phyloP scores from a whole-genome alignment of 2,797 vertebrate genomes.

The Cynopterus sphinx region DNA sequence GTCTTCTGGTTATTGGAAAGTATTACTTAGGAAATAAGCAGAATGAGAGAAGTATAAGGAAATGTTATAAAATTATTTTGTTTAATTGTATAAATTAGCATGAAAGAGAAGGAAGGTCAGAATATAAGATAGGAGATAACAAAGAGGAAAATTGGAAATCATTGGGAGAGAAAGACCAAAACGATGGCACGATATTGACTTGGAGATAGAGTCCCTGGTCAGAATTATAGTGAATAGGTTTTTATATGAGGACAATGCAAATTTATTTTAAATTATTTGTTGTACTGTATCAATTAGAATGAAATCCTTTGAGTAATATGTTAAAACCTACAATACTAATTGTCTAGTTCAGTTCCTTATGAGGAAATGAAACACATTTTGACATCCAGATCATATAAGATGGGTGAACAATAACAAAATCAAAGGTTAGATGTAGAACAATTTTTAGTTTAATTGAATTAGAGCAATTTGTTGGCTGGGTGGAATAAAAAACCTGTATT shows the following conservation, averaged over 20 bases:
- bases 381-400: not conserved
- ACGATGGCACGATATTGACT: not conserved
- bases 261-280: not conserved
- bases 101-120: not conserved
- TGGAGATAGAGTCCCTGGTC: not conserved
- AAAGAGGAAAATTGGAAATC: not conserved
- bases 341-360: not conserved
- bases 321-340: no score
- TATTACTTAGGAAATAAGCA: not conserved
- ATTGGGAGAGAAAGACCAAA: not conserved
- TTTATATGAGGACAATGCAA: not conserved
- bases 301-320: not conserved
- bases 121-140: not conserved
- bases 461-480: not conserved
- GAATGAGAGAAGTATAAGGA: not conserved
- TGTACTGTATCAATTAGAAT: not conserved
- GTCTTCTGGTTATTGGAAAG: not conserved
- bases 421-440: not conserved
- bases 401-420: not conserved
- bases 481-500: not conserved
- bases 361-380: not conserved
- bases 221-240: not conserved
- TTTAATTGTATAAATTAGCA: not conserved
- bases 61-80: not conserved
- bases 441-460: not conserved